Percentiles rank a stretch among this genome's conserved stretches.
Conservation (phyloP, 2,888 invertebrate species). For the Mylabris sibirica region DNA sequence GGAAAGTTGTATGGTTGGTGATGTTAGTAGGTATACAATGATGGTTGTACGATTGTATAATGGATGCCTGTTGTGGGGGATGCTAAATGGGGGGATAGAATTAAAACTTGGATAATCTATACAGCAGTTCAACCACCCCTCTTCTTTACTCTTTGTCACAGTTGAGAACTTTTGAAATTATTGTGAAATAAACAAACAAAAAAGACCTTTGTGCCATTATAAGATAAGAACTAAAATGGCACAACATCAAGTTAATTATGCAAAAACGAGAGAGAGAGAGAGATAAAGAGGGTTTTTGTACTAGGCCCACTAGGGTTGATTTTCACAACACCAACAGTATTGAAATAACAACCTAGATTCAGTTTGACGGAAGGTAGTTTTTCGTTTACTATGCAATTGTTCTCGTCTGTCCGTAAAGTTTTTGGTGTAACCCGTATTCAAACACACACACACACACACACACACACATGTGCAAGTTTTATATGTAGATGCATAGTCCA, state of each 20-base stretch:
- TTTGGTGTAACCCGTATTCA: slow-evolving; percentile 55
- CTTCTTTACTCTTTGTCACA: not conserved
- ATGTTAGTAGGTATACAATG: not conserved
- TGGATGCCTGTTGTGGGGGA: not conserved
- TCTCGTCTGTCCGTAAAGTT: slow-evolving; percentile 49
- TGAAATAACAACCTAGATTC: slow-evolving; percentile 42
- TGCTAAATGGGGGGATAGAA: slow-evolving; percentile 33
- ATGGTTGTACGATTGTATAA: not conserved
- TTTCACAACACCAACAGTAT: slow-evolving; percentile 14
- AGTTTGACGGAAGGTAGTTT: slow-evolving; percentile 45
- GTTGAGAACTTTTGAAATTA: not conserved
- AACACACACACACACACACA: not conserved
- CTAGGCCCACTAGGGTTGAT: slow-evolving; percentile 3
- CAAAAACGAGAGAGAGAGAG: slow-evolving; percentile 48
- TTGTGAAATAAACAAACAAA: slow-evolving; percentile 50
- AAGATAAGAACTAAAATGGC: slow-evolving; percentile 57
- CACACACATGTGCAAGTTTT: not conserved
- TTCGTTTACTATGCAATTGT: slow-evolving; percentile 2
- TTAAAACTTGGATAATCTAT: slow-evolving; percentile 55
- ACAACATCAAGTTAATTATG: slow-evolving; percentile 60
- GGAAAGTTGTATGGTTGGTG: not conserved
- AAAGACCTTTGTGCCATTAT: slow-evolving; percentile 47
- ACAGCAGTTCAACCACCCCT: slow-evolving; percentile 51
- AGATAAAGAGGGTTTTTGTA: slow-evolving; percentile 54
- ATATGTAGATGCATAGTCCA: not conserved